phyloP scores from a whole-genome alignment of 92 coral and sea anemone species.

The Bergia puertoricense region DNA sequence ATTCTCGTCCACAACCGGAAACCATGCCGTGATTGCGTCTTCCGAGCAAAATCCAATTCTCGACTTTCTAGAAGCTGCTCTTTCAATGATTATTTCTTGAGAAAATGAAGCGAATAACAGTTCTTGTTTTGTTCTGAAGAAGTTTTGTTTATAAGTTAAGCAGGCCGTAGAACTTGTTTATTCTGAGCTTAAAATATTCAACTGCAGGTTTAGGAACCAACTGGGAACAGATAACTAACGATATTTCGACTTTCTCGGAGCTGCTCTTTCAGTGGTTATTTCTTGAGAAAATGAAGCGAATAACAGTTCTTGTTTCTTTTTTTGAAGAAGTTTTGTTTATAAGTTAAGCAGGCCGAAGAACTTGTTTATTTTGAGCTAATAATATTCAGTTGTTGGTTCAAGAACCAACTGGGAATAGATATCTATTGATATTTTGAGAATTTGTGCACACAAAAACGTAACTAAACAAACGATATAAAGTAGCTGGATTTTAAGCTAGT shows the following conservation, averaged over 20 bases:
- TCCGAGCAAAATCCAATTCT: background rate
- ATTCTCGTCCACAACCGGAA: slow-evolving; percentile 21
- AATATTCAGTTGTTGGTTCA: too few species aligned
- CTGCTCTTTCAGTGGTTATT: slow-evolving; percentile 12
- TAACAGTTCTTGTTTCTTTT: background rate
- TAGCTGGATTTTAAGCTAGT: too few species aligned
- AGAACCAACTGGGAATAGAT: too few species aligned
- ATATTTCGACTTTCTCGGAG: slow-evolving; percentile 30
- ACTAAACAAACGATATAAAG: too few species aligned
- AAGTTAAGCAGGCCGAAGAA: background rate
- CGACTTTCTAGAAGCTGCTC: slow-evolving; percentile 30
- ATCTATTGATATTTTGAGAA: too few species aligned
- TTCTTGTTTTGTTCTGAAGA: background rate
- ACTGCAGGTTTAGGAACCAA: too few species aligned
- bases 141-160: background rate
- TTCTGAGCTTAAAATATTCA: too few species aligned
- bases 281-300: slow-evolving; percentile 6
- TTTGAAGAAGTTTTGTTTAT: background rate
- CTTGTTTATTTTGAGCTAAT: too few species aligned
- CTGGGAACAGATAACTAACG: too few species aligned
- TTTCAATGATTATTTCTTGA: slow-evolving; percentile 20
- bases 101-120: background rate
- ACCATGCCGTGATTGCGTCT: slow-evolving; percentile 33
- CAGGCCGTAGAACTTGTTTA: background rate
- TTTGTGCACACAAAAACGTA: too few species aligned